Base-by-base conservation (phyloP, 2,797 vertebrate species). In the Geotrypetes seraphini region DNA sequence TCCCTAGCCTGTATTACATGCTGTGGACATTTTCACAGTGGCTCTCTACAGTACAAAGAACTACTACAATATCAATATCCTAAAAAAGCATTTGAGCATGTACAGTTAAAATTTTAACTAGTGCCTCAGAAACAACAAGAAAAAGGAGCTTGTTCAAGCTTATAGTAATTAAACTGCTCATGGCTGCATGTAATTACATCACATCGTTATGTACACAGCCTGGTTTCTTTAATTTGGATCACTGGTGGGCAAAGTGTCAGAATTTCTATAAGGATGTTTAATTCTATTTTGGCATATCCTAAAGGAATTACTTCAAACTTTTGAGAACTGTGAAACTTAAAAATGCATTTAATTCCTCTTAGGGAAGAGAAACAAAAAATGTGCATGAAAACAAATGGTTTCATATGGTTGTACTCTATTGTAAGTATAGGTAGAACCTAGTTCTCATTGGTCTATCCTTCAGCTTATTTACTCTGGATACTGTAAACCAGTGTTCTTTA, bases 121-220 rank as follows among this genome's bases (percentile, higher is more conserved):
- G 21, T 43, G 22, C 6, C 40, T 60, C 43, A 43, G 31, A 20
- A 16, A 3, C 31, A 16, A 3, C 31, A 29, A 25, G 39, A 28
- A 43, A 41, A 42, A 50, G 22, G 31, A 12, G 3, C 29, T 66
- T 30, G 1, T 25, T 63, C 43, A 51, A 34, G 46, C 66, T 25
- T 53, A 32, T 29, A 43, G 67, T 78, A 85, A 86, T 86, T 84
- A 81, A 81, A 76, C 69, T 71, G 68, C 55, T 69, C 74, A 69
- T 57, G 59, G 53, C 66, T 68, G 60, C 56, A 60, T 82, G 63
- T 83, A 84, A 88, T 86, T 79, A 52, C 53, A 72, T 65, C 64
- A 61, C 53, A 72, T 65, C 64, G 61, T 78, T 83, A 73, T 51
- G 43, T 67, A 53, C 47, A 51, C 35, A 63, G 50, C 50, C 48